A percentile compares a stretch with the other conserved stretches of the same genome.
These are phyloP conservation scores for Trachymyrmex cornetzi DNA, from an alignment of 1,140 invertebrate genomes.

Conservation along the genomic window DNA sequence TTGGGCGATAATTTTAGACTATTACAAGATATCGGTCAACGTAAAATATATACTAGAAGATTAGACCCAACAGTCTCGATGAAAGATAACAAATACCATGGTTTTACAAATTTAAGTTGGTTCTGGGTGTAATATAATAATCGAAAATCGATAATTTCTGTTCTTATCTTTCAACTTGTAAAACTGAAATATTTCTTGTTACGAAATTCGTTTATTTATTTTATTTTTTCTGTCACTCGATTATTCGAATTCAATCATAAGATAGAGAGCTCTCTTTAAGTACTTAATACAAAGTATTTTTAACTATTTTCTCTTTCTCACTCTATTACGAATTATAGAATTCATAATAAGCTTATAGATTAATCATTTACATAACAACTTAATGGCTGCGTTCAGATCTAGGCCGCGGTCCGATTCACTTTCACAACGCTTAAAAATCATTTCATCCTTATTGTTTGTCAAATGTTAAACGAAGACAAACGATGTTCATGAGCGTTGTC, in stretches of 20 bases:
- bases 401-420: too few species aligned
- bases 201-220: not conserved
- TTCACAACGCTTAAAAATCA: too few species aligned
- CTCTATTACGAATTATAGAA: not conserved
- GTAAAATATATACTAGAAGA: slow-evolving; percentile 88
- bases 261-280: not conserved
- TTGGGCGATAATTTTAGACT: slow-evolving; percentile 83
- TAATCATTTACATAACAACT: not conserved
- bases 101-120: slow-evolving; percentile 75
- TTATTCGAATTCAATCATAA: not conserved
- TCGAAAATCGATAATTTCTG: slow-evolving; percentile 19
- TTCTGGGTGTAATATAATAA: slow-evolving; percentile 70
- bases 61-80: slow-evolving; percentile 48
- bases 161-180: slow-evolving; percentile 6
- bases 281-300: not conserved
- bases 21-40: slow-evolving; percentile 89
- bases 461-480: too few species aligned
- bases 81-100: slow-evolving; percentile 53
- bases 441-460: too few species aligned
- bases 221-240: not conserved
- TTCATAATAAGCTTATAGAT: slow-evolving; percentile 10
- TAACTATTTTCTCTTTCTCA: too few species aligned
- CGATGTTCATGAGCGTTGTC: too few species aligned
- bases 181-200: not conserved
- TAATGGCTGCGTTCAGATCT: not conserved